A percentile compares a stretch with the other conserved stretches of the same genome.
These are phyloP conservation scores for Seladonia tumulorum DNA, from an alignment of 2,888 invertebrate genomes.

Conservation along the genomic window DNA sequence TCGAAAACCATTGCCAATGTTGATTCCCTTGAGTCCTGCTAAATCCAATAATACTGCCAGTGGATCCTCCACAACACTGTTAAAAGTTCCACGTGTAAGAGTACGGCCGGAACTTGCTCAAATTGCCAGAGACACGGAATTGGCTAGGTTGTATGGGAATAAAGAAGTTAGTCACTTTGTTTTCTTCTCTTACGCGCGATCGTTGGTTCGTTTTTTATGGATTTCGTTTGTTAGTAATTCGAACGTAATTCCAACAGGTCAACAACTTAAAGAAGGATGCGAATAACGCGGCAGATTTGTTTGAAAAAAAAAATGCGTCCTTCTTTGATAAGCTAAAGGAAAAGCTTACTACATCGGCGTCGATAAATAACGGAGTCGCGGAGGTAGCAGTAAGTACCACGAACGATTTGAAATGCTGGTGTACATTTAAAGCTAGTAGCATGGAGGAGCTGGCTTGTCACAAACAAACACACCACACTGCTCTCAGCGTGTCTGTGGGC, in stretches of 20 bases:
- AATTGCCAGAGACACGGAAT: constrained; percentile 80
- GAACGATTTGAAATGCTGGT: constrained; percentile 83
- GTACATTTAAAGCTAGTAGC: constrained; percentile 81
- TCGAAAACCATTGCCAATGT: constrained; percentile 80
- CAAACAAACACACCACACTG: constrained; percentile 81
- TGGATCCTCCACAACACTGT: constrained; percentile 71
- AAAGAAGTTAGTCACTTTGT: constrained; percentile 74
- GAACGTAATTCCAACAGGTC: constrained; percentile 51
- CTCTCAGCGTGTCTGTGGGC: constrained; percentile 85
- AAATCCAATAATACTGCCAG: constrained; percentile 63
- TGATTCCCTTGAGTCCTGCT: constrained; percentile 78
- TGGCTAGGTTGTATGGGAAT: constrained; percentile 78
- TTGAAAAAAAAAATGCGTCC: constrained; percentile 89
- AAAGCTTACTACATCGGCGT: constrained; percentile 88
- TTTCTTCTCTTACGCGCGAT: background rate
- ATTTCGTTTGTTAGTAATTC: background rate
- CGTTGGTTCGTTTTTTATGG: background rate
- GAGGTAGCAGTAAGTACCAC: constrained; percentile 92
- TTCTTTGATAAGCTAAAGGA: constrained; percentile 94
- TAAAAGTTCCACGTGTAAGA: constrained; percentile 80
- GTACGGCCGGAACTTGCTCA: constrained; percentile 81
- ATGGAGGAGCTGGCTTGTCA: constrained; percentile 80
- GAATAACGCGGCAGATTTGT: constrained; percentile 77
- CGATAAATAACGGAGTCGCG: constrained; percentile 87
- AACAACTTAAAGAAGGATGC: constrained; percentile 71